Conservation (phyloP, 2,888 invertebrate genomes). For the Adelognathus sp. region DNA sequence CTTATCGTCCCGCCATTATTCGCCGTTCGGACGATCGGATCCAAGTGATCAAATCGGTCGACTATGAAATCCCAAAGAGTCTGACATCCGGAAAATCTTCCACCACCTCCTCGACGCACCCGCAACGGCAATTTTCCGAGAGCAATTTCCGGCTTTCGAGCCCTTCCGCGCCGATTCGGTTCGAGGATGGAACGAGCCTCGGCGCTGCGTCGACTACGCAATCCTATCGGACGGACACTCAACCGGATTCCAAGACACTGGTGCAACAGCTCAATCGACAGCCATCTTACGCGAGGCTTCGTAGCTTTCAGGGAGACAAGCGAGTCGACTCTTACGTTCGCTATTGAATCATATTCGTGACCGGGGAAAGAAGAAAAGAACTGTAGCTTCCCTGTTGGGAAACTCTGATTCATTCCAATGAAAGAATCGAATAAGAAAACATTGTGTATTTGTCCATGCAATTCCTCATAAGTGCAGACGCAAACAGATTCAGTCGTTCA, state of each 20-base stretch:
- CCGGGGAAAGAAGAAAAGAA: neutral
- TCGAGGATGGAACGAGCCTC: constrained; percentile 13
- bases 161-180: neutral
- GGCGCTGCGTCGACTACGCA: constrained; percentile 5
- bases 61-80: constrained; percentile 72
- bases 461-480: too few species aligned
- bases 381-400: neutral
- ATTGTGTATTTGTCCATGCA: neutral
- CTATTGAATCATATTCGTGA: constrained; percentile 59
- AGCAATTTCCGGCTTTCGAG: neutral
- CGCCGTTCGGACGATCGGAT: constrained; percentile 74
- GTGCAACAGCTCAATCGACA: constrained; percentile 66
- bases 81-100: constrained; percentile 64
- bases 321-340: constrained; percentile 71
- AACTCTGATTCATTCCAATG: neutral
- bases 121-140: constrained; percentile 51
- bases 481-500: too few species aligned
- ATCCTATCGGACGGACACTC: neutral
- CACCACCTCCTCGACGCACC: constrained; percentile 14
- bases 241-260: constrained; percentile 12
- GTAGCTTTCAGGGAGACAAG: constrained; percentile 71
- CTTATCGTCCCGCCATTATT: constrained; percentile 73
- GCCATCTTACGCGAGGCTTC: constrained; percentile 70
- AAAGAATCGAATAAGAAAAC: neutral
- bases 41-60: constrained; percentile 73